Evolutionary conservation across 2,888 invertebrate genomes (phyloP).

Genomic region (Danaus chrysippus): DNA sequence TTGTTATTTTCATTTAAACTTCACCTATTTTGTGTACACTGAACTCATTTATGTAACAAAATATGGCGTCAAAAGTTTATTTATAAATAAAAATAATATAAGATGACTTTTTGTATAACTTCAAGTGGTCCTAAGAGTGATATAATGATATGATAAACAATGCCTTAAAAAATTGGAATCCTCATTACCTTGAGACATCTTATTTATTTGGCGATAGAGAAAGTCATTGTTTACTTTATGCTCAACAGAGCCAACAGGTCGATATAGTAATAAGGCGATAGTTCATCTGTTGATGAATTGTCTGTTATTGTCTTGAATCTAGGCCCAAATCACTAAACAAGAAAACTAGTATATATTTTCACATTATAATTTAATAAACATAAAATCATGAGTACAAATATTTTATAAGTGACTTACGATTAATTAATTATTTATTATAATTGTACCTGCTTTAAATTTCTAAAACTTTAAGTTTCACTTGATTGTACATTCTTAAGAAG

Average conservation of each 20-base stretch:
- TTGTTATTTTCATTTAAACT: too few relatives aligned
- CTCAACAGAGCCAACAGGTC: conserved; percentile 59
- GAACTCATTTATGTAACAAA: too few relatives aligned
- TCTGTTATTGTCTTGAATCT: conserved; percentile 58
- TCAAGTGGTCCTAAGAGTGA: conserved; percentile 58
- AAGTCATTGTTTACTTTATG: conserved; percentile 73
- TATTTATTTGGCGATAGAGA: conserved; percentile 75
- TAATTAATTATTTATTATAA: too few relatives aligned
- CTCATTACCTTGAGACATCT: conserved; percentile 74
- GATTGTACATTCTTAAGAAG: conserved; percentile 56
- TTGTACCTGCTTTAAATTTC: too few relatives aligned
- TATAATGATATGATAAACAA: conserved; percentile 50
- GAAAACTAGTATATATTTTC: too few relatives aligned
- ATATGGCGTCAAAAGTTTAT: too few relatives aligned
- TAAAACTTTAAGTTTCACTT: conserved; percentile 36
- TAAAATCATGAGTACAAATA: too few relatives aligned
- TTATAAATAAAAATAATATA: background rate
- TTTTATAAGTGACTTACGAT: too few relatives aligned
- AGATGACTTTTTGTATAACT: conserved; percentile 33
- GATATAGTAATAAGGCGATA: too few relatives aligned
- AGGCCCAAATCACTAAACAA: conserved; percentile 24
- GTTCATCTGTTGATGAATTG: too few relatives aligned
- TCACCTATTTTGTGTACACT: too few relatives aligned
- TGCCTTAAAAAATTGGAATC: conserved; percentile 74
- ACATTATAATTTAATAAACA: too few relatives aligned